Conservation (phyloP, 2,797 vertebrate species). For the Tinamus major region DNA sequence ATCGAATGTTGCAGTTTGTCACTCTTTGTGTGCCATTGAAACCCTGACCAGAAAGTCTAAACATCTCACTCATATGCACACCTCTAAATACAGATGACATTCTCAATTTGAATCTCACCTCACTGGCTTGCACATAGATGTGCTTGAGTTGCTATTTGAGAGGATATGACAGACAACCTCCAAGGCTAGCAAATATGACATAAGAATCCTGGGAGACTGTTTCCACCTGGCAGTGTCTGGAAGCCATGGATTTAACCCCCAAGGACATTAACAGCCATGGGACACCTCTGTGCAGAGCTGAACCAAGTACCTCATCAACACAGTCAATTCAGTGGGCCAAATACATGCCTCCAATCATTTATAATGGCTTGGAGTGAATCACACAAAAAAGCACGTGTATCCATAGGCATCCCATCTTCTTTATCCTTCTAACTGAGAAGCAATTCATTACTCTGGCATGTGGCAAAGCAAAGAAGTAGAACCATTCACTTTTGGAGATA, state of each 20-base stretch:
- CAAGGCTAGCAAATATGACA: background rate
- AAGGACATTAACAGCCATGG: background rate
- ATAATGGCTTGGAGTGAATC: background rate
- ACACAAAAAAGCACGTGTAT: background rate
- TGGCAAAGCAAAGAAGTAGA: background rate
- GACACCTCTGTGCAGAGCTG: background rate
- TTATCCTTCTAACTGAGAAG: background rate
- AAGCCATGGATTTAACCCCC: background rate
- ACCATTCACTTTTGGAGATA: background rate
- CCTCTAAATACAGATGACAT: background rate
- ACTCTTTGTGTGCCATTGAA: background rate
- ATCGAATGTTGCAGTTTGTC: background rate
- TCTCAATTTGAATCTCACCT: background rate
- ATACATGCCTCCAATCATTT: background rate
- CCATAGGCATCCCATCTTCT: background rate
- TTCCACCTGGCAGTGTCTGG: background rate
- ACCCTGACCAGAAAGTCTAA: background rate
- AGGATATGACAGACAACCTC: background rate
- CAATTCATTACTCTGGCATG: background rate
- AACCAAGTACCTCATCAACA: background rate
- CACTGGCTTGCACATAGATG: background rate
- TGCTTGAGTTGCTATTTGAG: background rate
- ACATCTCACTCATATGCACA: rapidly evolving
- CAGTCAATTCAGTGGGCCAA: background rate
- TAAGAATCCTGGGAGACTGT: background rate